These are phyloP conservation scores for Rhingia campestris DNA, from an alignment of 2,888 invertebrate genomes.

Conservation along the genomic window DNA sequence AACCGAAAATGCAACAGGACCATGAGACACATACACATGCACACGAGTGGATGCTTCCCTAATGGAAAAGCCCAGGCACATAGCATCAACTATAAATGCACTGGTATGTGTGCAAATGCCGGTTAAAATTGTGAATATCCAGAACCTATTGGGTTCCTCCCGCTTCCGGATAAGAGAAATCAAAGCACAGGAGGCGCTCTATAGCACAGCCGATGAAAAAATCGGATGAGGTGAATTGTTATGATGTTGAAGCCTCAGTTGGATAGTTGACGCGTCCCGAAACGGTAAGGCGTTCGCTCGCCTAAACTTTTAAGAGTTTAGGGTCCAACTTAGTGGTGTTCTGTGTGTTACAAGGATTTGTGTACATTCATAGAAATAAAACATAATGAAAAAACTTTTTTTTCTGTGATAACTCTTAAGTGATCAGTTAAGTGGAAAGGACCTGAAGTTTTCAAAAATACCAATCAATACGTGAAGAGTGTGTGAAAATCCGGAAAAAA, in stretches of 20 bases:
- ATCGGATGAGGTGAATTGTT: slow-evolving; percentile 76
- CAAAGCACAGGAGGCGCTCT: slow-evolving; percentile 45
- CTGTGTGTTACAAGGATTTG: slow-evolving; percentile 24
- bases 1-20: slow-evolving; percentile 67
- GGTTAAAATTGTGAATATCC: slow-evolving; percentile 64
- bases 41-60: neutral
- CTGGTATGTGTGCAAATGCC: slow-evolving; percentile 60
- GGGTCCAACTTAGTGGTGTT: slow-evolving; percentile 52
- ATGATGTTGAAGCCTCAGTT: slow-evolving; percentile 79
- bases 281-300: slow-evolving; percentile 81
- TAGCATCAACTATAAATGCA: neutral
- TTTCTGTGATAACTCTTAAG: neutral
- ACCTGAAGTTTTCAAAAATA: slow-evolving; percentile 2
- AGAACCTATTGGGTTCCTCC: slow-evolving; percentile 72
- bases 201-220: slow-evolving; percentile 53
- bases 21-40: neutral
- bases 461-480: slow-evolving; percentile 20
- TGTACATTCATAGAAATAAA: slow-evolving; percentile 11
- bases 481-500: slow-evolving; percentile 22
- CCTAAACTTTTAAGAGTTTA: slow-evolving; percentile 55
- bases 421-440: slow-evolving; percentile 27
- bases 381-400: neutral
- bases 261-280: slow-evolving; percentile 82
- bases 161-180: slow-evolving; percentile 70
- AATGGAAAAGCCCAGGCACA: neutral